Base-by-base conservation (phyloP, 2,888 invertebrate species). In the Malacosoma neustria region DNA sequence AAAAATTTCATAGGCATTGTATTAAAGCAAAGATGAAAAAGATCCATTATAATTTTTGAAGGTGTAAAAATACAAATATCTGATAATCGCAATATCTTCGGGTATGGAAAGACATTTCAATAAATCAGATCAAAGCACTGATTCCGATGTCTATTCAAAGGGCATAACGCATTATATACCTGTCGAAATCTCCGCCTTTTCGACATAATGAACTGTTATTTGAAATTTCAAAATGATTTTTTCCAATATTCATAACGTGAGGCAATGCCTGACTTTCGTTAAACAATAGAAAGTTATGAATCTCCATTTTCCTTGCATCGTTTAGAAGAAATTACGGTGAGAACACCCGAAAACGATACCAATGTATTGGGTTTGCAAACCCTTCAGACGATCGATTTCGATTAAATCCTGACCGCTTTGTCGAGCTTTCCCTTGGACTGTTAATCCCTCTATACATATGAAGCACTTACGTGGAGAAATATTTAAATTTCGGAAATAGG, bases 121-220 rank as follows among this genome's bases (percentile, higher is more conserved):
- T 55, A 53, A 57, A 56, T 47, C 45, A 49, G 46, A 57, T 54
- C 44, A 57, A 53, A 60, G 44, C 40, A 50, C 55, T 56, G 48
- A 46, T 51, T 49, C 22, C 22, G 4, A 22, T 9, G 22, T 22
- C 57, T 56, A 64, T 51, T 56, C 38, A 45, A 50, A 61, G 48
- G 48, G 56, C 57, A 64, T 51, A 49, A 48, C 48, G 49, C 51
- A 55, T 68, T 68, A 71, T 71, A n/a, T n/a, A n/a, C 67, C 51
- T 41, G 44, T 41, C 45, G 40, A 53, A 62, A 65, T 63, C 58
- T 58, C 44, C 45, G 49, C 54, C 54, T 56, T 41, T 57, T 55
- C 51, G 61, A 61, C 58, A 57, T 72, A 70, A 76, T 68, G 64
- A 72, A 49, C 64, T 65, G 72, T 76, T 72, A 69, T 64, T 62